A percentile compares a stretch with the other conserved stretches of the same genome.
These are phyloP conservation scores for Xylophagus ater DNA, from an alignment of 2,888 invertebrate species.

Conservation along the genomic window DNA sequence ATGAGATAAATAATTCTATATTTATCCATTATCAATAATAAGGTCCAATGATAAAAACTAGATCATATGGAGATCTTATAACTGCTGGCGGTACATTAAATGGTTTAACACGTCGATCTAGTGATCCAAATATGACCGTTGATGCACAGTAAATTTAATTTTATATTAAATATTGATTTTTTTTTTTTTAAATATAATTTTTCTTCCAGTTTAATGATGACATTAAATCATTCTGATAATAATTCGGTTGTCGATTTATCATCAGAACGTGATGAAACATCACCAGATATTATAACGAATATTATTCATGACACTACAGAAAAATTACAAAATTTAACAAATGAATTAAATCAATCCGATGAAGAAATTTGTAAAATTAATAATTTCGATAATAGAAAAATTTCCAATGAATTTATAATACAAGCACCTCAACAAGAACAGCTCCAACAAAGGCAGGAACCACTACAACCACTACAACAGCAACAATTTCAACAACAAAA, in stretches of 20 bases:
- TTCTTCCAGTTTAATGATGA: conserved; percentile 28
- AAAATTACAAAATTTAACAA: conserved; percentile 29
- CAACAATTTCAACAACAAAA: neutral
- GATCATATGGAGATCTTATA: conserved; percentile 75
- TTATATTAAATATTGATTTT: conserved; percentile 8
- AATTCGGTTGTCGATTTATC: conserved; percentile 34
- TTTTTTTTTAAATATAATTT: neutral
- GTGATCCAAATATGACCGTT: conserved; percentile 72
- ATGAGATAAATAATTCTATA: conserved; percentile 3
- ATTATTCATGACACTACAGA: conserved; percentile 27
- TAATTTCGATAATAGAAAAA: conserved; percentile 3
- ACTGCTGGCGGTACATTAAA: conserved; percentile 47
- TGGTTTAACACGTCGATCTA: conserved; percentile 57
- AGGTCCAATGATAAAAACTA: conserved; percentile 65
- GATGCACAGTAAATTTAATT: conserved; percentile 51
- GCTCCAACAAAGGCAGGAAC: neutral
- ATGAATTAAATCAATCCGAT: conserved; percentile 28
- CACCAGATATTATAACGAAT: conserved; percentile 26
- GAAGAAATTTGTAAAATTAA: conserved; percentile 18
- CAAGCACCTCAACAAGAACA: conserved; percentile 5
- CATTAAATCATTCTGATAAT: conserved; percentile 28
- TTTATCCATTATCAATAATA: too few relatives aligned
- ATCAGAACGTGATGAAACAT: conserved; percentile 26
- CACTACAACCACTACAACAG: too few relatives aligned
- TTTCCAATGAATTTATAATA: conserved; percentile 1